These are phyloP conservation scores for Megaceryle alcyon DNA, from an alignment of 2,797 vertebrate genomes.

Conservation along the genomic window DNA sequence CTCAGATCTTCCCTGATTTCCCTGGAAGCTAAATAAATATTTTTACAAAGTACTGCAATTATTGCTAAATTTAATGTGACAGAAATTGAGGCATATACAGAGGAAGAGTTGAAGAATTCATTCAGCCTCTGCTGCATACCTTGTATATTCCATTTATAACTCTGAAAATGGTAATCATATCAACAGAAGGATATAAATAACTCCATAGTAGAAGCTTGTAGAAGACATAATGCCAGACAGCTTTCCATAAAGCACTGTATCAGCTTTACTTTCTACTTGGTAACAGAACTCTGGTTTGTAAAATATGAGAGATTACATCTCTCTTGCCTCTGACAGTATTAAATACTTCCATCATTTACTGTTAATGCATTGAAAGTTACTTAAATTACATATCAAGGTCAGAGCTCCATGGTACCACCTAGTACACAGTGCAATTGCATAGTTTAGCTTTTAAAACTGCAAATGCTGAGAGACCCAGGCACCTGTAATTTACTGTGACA, in stretches of 20 bases:
- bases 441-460: background rate
- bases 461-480: background rate
- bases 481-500: background rate
- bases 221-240: background rate
- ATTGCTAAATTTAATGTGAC: background rate
- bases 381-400: background rate
- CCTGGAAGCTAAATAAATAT: background rate
- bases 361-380: background rate
- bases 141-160: background rate
- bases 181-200: slow-evolving; percentile 9
- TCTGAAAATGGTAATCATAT: background rate
- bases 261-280: background rate
- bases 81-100: background rate
- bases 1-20: background rate
- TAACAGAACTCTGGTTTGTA: background rate
- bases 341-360: background rate
- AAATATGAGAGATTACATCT: background rate
- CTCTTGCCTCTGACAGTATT: background rate
- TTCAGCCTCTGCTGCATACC: background rate
- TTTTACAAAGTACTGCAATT: background rate
- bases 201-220: background rate
- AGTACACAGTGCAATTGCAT: background rate
- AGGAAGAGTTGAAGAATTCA: background rate
- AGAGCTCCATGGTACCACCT: background rate
- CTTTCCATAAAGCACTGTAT: background rate